These are phyloP conservation scores for Argentina silus DNA, from an alignment of 2,797 vertebrate genomes.

Conservation along the genomic window DNA sequence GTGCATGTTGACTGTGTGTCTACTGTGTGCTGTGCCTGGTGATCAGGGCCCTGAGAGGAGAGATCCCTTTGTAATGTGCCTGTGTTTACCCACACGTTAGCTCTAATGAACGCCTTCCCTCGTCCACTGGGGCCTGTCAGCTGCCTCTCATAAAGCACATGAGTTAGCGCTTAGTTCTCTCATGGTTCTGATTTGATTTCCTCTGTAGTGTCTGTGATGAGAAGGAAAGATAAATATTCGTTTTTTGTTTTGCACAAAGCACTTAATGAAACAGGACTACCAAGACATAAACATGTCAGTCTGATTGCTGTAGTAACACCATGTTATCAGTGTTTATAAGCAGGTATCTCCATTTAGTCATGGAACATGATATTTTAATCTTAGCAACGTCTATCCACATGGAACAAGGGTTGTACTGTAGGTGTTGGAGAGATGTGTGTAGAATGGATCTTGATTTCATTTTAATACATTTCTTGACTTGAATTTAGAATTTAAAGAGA, in stretches of 20 bases:
- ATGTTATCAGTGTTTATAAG: conserved; percentile 40
- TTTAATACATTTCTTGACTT: conserved; percentile 37
- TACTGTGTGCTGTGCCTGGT: neutral
- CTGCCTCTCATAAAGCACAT: conserved; percentile 47
- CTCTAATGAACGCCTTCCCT: conserved; percentile 51
- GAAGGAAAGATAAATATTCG: conserved; percentile 41
- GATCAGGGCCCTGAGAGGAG: neutral
- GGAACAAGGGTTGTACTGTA: conserved; percentile 22
- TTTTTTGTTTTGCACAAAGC: conserved; percentile 73
- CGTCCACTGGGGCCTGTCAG: conserved; percentile 45
- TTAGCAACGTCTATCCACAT: conserved; percentile 29
- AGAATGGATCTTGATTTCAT: conserved; percentile 18
- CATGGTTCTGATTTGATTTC: conserved; percentile 32
- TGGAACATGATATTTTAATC: conserved; percentile 3
- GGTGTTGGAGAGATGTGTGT: conserved; percentile 22
- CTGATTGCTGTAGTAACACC: conserved; percentile 27
- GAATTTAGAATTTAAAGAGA: conserved; percentile 27
- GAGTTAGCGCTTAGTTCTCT: conserved; percentile 28
- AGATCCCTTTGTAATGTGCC: conserved; percentile 62
- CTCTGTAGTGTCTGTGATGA: conserved; percentile 26
- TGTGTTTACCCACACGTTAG: conserved; percentile 57
- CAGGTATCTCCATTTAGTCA: neutral
- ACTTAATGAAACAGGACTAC: conserved; percentile 68
- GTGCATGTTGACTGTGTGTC: conserved; percentile 53
- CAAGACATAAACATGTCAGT: conserved; percentile 20